These are phyloP conservation scores for Taurulus bubalis DNA, from an alignment of 2,113 vertebrate species.

Conservation along the genomic window DNA sequence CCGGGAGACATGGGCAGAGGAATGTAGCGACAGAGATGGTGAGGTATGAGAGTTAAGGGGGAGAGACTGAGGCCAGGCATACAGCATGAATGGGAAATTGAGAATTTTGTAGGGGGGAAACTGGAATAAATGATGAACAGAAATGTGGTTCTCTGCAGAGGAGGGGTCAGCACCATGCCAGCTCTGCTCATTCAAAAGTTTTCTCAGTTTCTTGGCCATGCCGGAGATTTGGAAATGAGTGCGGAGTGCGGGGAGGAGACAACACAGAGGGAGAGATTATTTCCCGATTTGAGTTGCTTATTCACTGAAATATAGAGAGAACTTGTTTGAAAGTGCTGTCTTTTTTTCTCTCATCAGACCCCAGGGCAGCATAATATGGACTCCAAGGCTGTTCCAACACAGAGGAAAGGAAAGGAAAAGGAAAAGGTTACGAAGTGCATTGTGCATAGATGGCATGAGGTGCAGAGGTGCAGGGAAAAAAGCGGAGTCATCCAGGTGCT, in stretches of 20 bases:
- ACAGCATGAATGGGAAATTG: conserved; percentile 24
- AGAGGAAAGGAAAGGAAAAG: conserved; percentile 20
- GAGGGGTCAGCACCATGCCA: conserved; percentile 50
- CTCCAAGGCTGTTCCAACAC: conserved; percentile 14
- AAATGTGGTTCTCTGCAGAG: conserved; percentile 47
- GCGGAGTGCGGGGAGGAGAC: conserved; percentile 3
- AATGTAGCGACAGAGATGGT: conserved; percentile 56
- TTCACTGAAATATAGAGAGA: conserved; percentile 38
- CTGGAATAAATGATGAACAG: conserved; percentile 48
- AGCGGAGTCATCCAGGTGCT: conserved; percentile 2
- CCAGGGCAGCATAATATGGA: conserved; percentile 21
- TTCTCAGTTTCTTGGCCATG: conserved; percentile 22
- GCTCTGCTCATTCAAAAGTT: conserved; percentile 46
- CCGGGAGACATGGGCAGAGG: conserved; percentile 55
- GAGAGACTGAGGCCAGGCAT: conserved; percentile 20
- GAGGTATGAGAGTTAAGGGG: conserved; percentile 24
- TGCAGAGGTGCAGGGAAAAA: conserved; percentile 9
- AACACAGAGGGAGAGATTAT: background rate
- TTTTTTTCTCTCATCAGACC: conserved; percentile 20
- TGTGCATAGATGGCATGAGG: conserved; percentile 1
- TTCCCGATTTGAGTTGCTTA: conserved; percentile 14
- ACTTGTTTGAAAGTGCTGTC: conserved; percentile 26
- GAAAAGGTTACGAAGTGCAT: conserved; percentile 17
- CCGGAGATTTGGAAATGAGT: conserved; percentile 7
- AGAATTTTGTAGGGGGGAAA: conserved; percentile 34